Base-by-base conservation (phyloP, 2,888 invertebrate genomes). In the Lordiphosa fenestrarum region DNA sequence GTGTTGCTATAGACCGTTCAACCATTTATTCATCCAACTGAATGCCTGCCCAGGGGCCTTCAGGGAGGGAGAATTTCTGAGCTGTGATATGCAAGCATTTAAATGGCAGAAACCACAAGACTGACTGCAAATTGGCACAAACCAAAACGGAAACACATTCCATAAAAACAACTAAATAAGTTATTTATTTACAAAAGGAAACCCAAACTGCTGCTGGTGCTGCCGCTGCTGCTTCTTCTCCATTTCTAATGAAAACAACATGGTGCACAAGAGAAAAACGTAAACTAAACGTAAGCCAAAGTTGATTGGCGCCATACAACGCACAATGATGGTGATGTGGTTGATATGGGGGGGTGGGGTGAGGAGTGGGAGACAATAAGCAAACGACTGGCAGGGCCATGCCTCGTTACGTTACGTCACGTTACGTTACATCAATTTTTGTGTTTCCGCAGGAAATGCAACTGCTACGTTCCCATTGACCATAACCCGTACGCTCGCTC, bases 381-480 rank as follows among this genome's bases (percentile, higher is more conserved):
- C 62, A 49, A 73, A 61, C 51, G 64, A 65, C 66, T 73, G 74
- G 38, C 62, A 41, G 50, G 40, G 83, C 68, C 77, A 77, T 53
- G 56, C 55, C 61, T 67, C 77, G 77, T 78, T 78, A 77, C 80
- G 77, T 82, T 71, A 72, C 80, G 81, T 78, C 83, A 78, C 83
- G 77, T 78, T 80, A 78, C 83, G 77, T 78, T 83, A 76, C 76
- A 78, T 78, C 83, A 78, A 78, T 78, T 78, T 78, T 78, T 83
- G 77, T 78, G 83, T 83, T 78, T 78, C 77, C 77, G 81, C 77
- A 70, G 77, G 77, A 78, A 78, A 78, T 83, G 81, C 77, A 78
- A 80, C 73, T 80, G 73, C 76, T 71, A 74, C 73, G 71, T 60
- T 62, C 54, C 63, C 60, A 40, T 44, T 49, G 53, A 12, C 51